Evolutionary conservation across 2,113 vertebrate genomes (phyloP).

Genomic region (Rhinolophus ferrumequinum): DNA sequence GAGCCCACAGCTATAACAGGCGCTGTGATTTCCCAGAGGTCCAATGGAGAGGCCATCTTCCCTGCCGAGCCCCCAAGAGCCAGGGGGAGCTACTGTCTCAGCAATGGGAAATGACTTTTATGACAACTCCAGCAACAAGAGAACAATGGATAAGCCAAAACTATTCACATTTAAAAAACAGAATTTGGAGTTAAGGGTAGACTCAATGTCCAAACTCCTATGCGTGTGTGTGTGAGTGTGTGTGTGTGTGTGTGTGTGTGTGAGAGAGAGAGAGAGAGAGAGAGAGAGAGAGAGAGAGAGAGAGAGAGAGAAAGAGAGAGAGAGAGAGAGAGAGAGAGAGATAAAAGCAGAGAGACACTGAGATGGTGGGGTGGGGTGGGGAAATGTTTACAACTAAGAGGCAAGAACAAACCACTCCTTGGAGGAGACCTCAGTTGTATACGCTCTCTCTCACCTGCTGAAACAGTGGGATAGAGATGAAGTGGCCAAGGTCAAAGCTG

Average conservation of each 20-base stretch:
- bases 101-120: slow-evolving; percentile 28
- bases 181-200: slow-evolving; percentile 28
- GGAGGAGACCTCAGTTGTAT: neutral
- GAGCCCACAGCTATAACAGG: neutral
- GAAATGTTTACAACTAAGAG: neutral
- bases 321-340: no score
- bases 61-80: neutral
- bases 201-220: slow-evolving; percentile 33
- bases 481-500: neutral
- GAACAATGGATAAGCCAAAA: neutral
- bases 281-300: no score
- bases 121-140: slow-evolving; percentile 20
- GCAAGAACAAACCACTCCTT: neutral
- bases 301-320: no score
- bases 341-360: neutral
- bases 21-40: slow-evolving; percentile 30
- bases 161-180: neutral
- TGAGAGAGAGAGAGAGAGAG: no score
- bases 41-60: neutral
- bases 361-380: neutral
- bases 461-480: neutral
- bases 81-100: neutral
- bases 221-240: no score
- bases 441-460: neutral
- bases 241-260: neutral